Conservation (phyloP, 2,888 invertebrate species). For the Ecliptopera silaceata region DNA sequence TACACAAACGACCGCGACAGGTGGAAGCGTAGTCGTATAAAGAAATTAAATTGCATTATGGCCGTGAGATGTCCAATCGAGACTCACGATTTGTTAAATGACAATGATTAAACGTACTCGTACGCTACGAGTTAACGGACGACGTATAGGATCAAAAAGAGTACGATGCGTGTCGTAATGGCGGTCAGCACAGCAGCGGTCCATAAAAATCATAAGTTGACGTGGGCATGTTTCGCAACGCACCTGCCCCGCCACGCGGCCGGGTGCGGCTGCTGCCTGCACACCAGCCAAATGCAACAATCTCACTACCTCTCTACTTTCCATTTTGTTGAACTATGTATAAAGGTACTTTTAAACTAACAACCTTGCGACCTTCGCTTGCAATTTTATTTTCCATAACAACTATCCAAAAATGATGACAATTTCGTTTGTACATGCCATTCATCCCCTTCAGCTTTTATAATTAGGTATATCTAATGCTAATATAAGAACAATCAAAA, state of each 20-base stretch:
- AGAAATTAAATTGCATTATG: slow-evolving; percentile 41
- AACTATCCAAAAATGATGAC: too few species aligned
- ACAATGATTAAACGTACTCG: slow-evolving; percentile 39
- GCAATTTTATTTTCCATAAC: too few species aligned
- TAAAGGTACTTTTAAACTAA: slow-evolving; percentile 33
- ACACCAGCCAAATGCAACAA: slow-evolving; percentile 26
- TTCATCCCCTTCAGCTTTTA: too few species aligned
- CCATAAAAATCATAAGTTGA: slow-evolving; percentile 69
- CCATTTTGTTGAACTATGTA: slow-evolving; percentile 25
- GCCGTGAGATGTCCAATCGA: slow-evolving; percentile 41
- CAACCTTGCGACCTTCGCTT: too few species aligned
- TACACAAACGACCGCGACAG: slow-evolving; percentile 37
- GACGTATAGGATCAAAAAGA: slow-evolving; percentile 54
- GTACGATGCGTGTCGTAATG: slow-evolving; percentile 65
- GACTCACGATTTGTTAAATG: slow-evolving; percentile 40
- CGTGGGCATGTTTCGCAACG: slow-evolving; percentile 63
- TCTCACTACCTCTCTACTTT: slow-evolving; percentile 33
- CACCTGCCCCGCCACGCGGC: slow-evolving; percentile 54
- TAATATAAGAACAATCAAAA: slow-evolving; percentile 23
- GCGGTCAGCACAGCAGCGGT: slow-evolving; percentile 56
- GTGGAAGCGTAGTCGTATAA: slow-evolving; percentile 38
- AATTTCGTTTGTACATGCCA: too few species aligned
- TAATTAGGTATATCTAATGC: slow-evolving; percentile 33
- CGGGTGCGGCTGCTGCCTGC: slow-evolving; percentile 38
- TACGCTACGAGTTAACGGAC: slow-evolving; percentile 44